Evolutionary conservation across 2,113 vertebrate species (phyloP), one percentile per base, ranked within the genome.

Genomic region (Cynoglossus semilaevis): DNA sequence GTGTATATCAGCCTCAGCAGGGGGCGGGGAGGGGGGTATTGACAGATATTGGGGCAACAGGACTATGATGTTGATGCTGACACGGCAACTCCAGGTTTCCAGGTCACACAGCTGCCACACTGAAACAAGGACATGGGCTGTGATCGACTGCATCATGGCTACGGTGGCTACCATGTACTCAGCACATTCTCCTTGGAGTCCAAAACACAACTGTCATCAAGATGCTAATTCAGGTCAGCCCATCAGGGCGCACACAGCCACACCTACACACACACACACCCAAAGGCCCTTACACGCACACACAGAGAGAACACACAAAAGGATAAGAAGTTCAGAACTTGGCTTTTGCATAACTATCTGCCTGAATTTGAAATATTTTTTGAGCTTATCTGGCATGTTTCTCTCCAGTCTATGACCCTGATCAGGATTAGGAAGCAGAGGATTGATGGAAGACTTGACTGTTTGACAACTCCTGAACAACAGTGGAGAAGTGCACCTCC

Each of bases 1-100:
- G 63, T 71, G 79, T 72, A 77, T 76, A 82, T 79, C 75, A 79
- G 75, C 51, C 70, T 58, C 67, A 34, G 74, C 56, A 29, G 22
- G 22, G 22, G 22, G 3, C 3, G 22, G 22, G 22, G 22, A 4
- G 43, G 52, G 53, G 61, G 51, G 63, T 87, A 86, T 83, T 74
- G 84, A 88, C 77, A 86, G 77, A 82, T 73, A 81, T 73, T 61
- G 81, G 85, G 77, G 85, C 82, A 80, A 85, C 77, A 45, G 71
- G 83, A 70, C 55, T 66, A 83, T 75, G 74, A 83, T 68, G 72
- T 72, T 74, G 76, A 77, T 84, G 81, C 84, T 86, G 83, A 79
- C 72, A 48, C 79, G 79, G 82, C 79, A 77, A 45, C 58, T 75
- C 22, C 3, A 75, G 63, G 76, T 81, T 86, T 77, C 74, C 65